Evolutionary conservation across 2,888 invertebrate genomes (phyloP).

Genomic region (Cephus spinipes): DNA sequence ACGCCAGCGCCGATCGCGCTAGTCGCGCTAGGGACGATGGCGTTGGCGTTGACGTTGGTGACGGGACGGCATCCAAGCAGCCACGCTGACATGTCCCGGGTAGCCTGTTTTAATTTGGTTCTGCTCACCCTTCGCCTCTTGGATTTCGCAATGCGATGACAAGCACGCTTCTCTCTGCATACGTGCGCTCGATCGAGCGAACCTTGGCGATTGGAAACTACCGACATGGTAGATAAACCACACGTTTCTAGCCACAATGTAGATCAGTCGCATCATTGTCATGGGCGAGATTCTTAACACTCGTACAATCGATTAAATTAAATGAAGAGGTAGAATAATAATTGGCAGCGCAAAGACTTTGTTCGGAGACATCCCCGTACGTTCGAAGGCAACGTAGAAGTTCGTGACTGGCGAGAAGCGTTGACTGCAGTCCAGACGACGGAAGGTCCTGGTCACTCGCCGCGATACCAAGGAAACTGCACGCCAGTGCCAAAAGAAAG

Average conservation of each 20-base stretch:
- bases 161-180: neutral
- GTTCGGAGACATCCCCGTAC: neutral
- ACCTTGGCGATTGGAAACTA: no score
- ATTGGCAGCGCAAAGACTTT: no score
- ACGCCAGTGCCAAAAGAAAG: neutral
- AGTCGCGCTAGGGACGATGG: slow-evolving; percentile 10
- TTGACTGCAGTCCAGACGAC: neutral
- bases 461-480: neutral
- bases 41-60: slow-evolving; percentile 17
- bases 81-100: slow-evolving; percentile 31
- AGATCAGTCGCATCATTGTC: no score
- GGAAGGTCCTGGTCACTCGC: neutral
- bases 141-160: neutral
- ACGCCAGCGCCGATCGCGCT: neutral
- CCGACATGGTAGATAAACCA: no score
- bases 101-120: slow-evolving; percentile 41
- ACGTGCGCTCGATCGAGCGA: no score
- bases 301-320: no score
- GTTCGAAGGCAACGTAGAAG: neutral
- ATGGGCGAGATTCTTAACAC: no score
- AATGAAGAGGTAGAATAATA: no score
- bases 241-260: no score
- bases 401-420: no score
- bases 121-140: slow-evolving; percentile 24
- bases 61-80: slow-evolving; percentile 17